Evolutionary conservation across 2,113 vertebrate genomes (phyloP), one percentile per base, ranked within the genome.

Genomic region (Ageneiosus marmoratus): DNA sequence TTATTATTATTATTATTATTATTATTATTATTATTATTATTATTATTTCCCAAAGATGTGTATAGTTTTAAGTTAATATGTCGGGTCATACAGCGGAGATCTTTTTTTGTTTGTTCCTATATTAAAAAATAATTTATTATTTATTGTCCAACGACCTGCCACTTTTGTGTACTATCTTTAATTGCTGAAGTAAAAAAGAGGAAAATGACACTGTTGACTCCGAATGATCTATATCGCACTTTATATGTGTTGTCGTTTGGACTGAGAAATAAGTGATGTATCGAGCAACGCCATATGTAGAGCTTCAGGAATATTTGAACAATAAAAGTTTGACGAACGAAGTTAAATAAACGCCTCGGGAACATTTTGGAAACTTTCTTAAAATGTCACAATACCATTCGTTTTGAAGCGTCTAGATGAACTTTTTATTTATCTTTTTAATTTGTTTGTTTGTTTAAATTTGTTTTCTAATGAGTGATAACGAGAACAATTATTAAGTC

Each of bases 91-190:
- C 88, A 92, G 90, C 93, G 90, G 91, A 94, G 91, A 84, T 79
- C 53, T 53, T 77, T 60, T n/a, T 95, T 95, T 94, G 92, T 97
- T 97, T 95, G 95, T 96, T 97, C 94, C 94, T 95, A 95, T 96
- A 95, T 96, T 96, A 94, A 97, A 94, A 93, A 90, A 95, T 96
- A 96, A 98, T 98, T 98, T 98, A 98, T 98, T 98, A 98, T 98
- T 98, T 98, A 99, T 99, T 97, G 96, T 96, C 89, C 37, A 93
- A 94, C 95, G 94, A 97, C 94, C 96, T 96, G 96, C 96, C 96
- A 98, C 96, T 96, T 98, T 98, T 95, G 94, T 97, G 96, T 96
- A 75, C 73, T 75, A 96, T 94, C 93, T 94, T 95, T 96, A 95
- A 96, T 97, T 96, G 96, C 93, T 95, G 93, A 97, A 96, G 95